These are phyloP conservation scores for Otolemur crassicaudatus DNA, from an alignment of 2,797 vertebrate species.

Conservation along the genomic window DNA sequence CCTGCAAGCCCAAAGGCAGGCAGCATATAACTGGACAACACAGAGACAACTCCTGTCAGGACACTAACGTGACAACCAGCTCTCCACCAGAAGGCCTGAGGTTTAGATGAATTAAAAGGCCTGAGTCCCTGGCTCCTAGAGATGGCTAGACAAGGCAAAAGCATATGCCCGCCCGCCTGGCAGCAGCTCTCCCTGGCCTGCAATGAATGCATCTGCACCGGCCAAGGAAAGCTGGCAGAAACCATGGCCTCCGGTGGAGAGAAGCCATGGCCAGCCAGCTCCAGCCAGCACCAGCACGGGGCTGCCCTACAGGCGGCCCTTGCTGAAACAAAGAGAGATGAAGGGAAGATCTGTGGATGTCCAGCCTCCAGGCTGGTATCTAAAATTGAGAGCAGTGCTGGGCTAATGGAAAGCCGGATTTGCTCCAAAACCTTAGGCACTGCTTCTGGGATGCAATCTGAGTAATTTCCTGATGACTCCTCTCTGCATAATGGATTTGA, in stretches of 20 bases:
- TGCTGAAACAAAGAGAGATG: slow-evolving; percentile 76
- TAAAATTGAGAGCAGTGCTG: slow-evolving; percentile 46
- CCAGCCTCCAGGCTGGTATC: slow-evolving; percentile 64
- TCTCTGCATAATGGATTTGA: slow-evolving; percentile 80
- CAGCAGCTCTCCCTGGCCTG: slow-evolving; percentile 67
- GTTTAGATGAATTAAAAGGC: slow-evolving; percentile 72
- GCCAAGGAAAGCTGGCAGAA: slow-evolving; percentile 79
- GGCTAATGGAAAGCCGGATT: slow-evolving; percentile 55
- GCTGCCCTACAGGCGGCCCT: slow-evolving; percentile 55
- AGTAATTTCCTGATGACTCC: slow-evolving; percentile 77
- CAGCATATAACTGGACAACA: background rate
- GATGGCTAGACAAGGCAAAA: slow-evolving; percentile 72
- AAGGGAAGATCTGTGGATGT: slow-evolving; percentile 60
- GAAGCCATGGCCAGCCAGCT: slow-evolving; percentile 54
- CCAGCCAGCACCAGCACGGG: slow-evolving; percentile 68
- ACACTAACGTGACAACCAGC: slow-evolving; percentile 52
- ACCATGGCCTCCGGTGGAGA: background rate
- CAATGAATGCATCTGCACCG: slow-evolving; percentile 11
- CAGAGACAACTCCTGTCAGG: slow-evolving; percentile 21
- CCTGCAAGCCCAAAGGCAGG: slow-evolving; percentile 50
- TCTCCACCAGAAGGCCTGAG: slow-evolving; percentile 75
- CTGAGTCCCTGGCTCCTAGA: slow-evolving; percentile 70
- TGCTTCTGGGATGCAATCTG: slow-evolving; percentile 69
- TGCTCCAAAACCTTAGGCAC: slow-evolving; percentile 73
- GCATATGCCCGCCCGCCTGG: slow-evolving; percentile 78